Evolutionary conservation across 2,797 vertebrate species (phyloP).

Genomic region (Harpagifer antarcticus): DNA sequence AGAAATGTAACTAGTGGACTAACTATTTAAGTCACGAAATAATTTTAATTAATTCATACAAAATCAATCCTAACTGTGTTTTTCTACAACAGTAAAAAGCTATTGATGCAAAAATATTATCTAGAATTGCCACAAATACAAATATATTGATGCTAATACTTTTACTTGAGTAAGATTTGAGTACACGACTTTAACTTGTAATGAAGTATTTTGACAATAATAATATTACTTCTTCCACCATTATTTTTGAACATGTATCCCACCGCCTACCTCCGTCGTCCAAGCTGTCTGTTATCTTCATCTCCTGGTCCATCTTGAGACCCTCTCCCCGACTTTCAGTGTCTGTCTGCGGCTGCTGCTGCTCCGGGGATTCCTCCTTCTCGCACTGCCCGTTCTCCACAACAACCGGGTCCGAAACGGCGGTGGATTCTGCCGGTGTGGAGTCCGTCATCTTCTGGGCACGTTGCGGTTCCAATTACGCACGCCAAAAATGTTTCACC

Average conservation of each 20-base stretch:
- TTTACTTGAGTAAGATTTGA: too few relatives aligned
- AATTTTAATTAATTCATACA: too few relatives aligned
- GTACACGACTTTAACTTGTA: too few relatives aligned
- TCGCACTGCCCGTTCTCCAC: constrained; percentile 78
- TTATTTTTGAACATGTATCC: not conserved
- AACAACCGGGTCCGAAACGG: constrained; percentile 75
- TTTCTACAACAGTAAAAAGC: too few relatives aligned
- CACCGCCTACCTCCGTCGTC: constrained; percentile 89
- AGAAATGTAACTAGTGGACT: too few relatives aligned
- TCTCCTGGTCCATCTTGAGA: constrained; percentile 88
- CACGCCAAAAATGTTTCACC: constrained; percentile 82
- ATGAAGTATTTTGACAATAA: too few relatives aligned
- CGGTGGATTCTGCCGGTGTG: constrained; percentile 61
- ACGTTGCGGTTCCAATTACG: constrained; percentile 53
- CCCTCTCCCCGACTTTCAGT: constrained; percentile 63
- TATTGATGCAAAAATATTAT: too few relatives aligned
- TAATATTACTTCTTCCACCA: too few relatives aligned
- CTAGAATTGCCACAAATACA: too few relatives aligned
- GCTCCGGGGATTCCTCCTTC: constrained; percentile 47
- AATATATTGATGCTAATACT: too few relatives aligned
- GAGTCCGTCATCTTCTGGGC: constrained; percentile 81
- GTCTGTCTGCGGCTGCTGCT: constrained; percentile 44
- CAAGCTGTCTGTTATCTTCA: constrained; percentile 92
- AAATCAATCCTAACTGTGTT: too few relatives aligned
- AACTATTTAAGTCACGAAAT: too few relatives aligned